phyloP scores from a whole-genome alignment of 2,113 vertebrate species.

The Amblyornis subalaris region DNA sequence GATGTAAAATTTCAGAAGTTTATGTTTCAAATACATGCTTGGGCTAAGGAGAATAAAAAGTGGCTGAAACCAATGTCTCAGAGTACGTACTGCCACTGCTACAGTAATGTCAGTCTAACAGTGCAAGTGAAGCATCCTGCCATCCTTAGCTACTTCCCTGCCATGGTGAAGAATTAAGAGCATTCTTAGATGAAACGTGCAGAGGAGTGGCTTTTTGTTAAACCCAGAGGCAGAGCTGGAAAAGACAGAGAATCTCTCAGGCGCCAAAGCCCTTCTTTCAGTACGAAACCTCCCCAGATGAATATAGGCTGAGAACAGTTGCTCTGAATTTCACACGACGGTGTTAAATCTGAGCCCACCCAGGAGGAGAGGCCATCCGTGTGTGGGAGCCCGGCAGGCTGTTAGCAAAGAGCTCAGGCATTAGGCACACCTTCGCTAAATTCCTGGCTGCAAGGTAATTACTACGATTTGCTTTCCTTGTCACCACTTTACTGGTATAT shows the following conservation, averaged over 20 bases:
- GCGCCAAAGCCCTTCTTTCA: neutral
- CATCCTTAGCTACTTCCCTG: neutral
- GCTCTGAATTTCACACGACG: neutral
- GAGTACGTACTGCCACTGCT: neutral
- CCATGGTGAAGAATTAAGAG: neutral
- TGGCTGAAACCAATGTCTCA: neutral
- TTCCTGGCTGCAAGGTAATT: neutral
- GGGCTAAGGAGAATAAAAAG: neutral
- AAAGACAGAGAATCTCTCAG: neutral
- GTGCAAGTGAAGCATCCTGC: neutral
- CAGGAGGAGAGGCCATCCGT: neutral
- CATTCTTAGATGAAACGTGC: neutral
- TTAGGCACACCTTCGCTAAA: constrained; percentile 20
- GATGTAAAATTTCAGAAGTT: neutral
- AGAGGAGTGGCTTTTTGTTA: neutral
- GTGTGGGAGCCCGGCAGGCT: neutral
- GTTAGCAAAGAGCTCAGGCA: neutral
- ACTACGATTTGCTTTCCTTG: neutral
- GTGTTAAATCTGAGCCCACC: constrained; percentile 37
- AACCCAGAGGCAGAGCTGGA: neutral
- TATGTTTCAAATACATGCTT: neutral
- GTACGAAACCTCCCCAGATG: neutral
- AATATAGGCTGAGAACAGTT: neutral
- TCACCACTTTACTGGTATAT: neutral
- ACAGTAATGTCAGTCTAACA: neutral